Conservation (phyloP, 2,113 vertebrate genomes). For the Chinchilla lanigera region DNA sequence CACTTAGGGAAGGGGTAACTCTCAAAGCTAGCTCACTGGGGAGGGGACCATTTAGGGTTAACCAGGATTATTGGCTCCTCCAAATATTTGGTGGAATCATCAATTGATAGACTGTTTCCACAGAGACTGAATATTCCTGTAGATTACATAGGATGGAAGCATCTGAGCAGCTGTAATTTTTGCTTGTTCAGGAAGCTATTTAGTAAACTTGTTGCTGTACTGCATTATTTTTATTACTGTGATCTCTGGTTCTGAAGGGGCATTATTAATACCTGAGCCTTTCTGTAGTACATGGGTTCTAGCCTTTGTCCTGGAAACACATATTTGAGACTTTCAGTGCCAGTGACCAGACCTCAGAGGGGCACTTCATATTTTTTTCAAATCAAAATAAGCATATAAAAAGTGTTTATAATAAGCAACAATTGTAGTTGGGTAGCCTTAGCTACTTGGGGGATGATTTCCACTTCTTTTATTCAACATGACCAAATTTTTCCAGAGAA, state of each 20-base stretch:
- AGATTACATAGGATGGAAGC: slow-evolving; percentile 58
- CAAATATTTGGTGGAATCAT: slow-evolving; percentile 59
- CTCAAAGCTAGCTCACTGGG: background rate
- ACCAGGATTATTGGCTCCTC: slow-evolving; percentile 29
- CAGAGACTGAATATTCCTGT: slow-evolving; percentile 63
- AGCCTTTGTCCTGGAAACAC: slow-evolving; percentile 14
- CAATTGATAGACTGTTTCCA: slow-evolving; percentile 47
- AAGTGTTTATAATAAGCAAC: slow-evolving; percentile 55
- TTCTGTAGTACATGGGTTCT: background rate
- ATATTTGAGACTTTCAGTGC: slow-evolving; percentile 10
- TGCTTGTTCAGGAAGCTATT: slow-evolving; percentile 68
- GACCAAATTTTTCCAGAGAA: slow-evolving; percentile 51
- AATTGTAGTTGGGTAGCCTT: background rate
- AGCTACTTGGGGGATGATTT: slow-evolving; percentile 11
- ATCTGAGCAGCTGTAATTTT: slow-evolving; percentile 57
- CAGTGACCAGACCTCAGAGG: slow-evolving; percentile 13
- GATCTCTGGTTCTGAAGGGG: slow-evolving; percentile 58
- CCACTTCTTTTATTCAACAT: slow-evolving; percentile 35
- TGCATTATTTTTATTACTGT: slow-evolving; percentile 79
- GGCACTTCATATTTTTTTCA: background rate
- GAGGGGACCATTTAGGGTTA: background rate
- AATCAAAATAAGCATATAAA: background rate
- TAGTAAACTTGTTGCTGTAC: slow-evolving; percentile 89
- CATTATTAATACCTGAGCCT: background rate
- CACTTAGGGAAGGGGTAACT: slow-evolving; percentile 66